Base-by-base conservation (phyloP, 2,888 invertebrate species). In the Temnothorax rugatulus region DNA sequence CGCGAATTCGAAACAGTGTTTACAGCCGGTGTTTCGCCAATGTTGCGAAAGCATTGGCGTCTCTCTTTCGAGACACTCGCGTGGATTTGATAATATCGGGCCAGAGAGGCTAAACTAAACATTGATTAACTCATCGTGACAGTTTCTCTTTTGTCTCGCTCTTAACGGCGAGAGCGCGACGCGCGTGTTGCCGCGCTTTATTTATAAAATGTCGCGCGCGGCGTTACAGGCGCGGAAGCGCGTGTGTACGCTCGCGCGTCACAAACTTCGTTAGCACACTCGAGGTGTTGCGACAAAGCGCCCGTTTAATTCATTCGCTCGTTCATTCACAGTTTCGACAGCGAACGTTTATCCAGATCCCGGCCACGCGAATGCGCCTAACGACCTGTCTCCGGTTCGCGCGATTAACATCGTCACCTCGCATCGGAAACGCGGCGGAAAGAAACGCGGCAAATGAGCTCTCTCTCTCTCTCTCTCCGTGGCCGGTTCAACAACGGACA, bases 341-440 rank as follows among this genome's bases (percentile, higher is more conserved):
- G 25, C 79, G 29, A 3, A 38, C 71, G 79, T 81, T 81, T 41
- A 71, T 81, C 76, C 76, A 64, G 76, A 76, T 76, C 38, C 59
- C 71, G 71, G 59, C 71, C 47, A 59, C 59, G 79, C 79, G 79
- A 79, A 71, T 59, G 79, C 8, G 71, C 71, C 71, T 81, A 81
- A 81, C 79, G 71, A 81, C 71, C 79, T 81, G 79, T 81, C 79
- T 81, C 79, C 79, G 71, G 71, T 71, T 81, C 71, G 79, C 59
- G 71, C 71, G 79, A 81, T 81, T 81, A 81, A 81, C 71, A 59
- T 81, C 79, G 71, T 81, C 79, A 81, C 79, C 71, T 71, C 47
- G 71, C 75, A 25, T 44, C 21, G 73, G 18, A 8, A 34, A 8
- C 18, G 44, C 68, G 77, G 15, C 25, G 77, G 21, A 50, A 82